phyloP scores from a whole-genome alignment of 2,888 invertebrate species.

The Cephus sareptanus region DNA sequence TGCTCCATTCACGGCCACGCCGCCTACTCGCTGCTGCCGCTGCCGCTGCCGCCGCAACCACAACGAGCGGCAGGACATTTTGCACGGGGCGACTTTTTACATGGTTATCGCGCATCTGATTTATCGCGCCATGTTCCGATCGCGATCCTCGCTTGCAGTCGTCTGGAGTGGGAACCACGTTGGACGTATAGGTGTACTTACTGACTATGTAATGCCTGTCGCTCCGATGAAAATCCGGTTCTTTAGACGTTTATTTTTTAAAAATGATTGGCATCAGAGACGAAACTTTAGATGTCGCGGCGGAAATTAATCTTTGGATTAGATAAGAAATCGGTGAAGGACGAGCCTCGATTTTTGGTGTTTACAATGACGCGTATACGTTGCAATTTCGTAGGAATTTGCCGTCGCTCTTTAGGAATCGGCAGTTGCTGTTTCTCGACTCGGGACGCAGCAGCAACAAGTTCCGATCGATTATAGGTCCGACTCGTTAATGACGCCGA shows the following conservation, averaged over 20 bases:
- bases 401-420: neutral
- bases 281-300: neutral
- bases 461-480: neutral
- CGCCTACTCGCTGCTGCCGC: slow-evolving; percentile 44
- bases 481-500: neutral
- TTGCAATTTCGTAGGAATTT: neutral
- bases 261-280: neutral
- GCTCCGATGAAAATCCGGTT: neutral
- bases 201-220: neutral
- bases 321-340: neutral
- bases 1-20: slow-evolving; percentile 56
- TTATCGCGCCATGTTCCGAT: slow-evolving; percentile 32
- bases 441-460: neutral
- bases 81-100: slow-evolving; percentile 32
- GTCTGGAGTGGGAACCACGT: neutral
- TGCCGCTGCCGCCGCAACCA: slow-evolving; percentile 18
- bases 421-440: neutral
- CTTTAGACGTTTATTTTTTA: neutral
- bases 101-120: slow-evolving; percentile 28
- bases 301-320: neutral
- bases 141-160: slow-evolving; percentile 12
- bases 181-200: neutral
- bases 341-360: neutral
- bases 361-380: neutral
- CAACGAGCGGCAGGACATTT: slow-evolving; percentile 21